Evolutionary conservation across 2,113 vertebrate genomes (phyloP).

Genomic region (Barnardius zonarius): DNA sequence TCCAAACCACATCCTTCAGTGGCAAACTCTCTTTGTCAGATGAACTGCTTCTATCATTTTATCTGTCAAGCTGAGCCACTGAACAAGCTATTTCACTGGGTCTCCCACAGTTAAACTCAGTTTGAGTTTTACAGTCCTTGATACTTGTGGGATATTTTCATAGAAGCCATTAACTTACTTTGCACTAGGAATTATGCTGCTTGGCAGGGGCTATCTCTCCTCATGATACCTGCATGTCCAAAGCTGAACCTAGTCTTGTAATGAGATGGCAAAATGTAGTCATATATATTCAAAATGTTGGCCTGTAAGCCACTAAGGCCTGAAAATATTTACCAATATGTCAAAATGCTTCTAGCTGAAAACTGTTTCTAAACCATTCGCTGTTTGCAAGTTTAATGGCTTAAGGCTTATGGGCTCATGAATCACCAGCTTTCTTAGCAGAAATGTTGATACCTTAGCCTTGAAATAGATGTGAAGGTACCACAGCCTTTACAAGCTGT

Average conservation of each 20-base stretch:
- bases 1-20: background rate
- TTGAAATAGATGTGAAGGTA: constrained; percentile 69
- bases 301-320: constrained; percentile 53
- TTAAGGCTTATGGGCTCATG: constrained; percentile 63
- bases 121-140: constrained; percentile 55
- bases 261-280: constrained; percentile 60
- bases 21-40: constrained; percentile 11
- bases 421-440: constrained; percentile 64
- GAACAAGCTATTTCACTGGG: background rate
- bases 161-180: constrained; percentile 46
- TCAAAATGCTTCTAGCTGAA: constrained; percentile 64
- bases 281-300: constrained; percentile 70
- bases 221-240: constrained; percentile 19
- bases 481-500: constrained; percentile 57
- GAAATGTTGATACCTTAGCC: constrained; percentile 68
- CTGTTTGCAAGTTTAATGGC: constrained; percentile 70
- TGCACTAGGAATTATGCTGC: constrained; percentile 37
- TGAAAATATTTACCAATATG: constrained; percentile 71
- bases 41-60: background rate
- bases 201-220: constrained; percentile 40
- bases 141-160: constrained; percentile 42
- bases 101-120: constrained; percentile 40
- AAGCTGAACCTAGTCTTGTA: constrained; percentile 46
- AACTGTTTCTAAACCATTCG: constrained; percentile 45
- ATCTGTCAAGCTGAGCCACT: constrained; percentile 8